Base-by-base conservation (phyloP, 2,797 vertebrate genomes). In the Myioborus miniatus region DNA sequence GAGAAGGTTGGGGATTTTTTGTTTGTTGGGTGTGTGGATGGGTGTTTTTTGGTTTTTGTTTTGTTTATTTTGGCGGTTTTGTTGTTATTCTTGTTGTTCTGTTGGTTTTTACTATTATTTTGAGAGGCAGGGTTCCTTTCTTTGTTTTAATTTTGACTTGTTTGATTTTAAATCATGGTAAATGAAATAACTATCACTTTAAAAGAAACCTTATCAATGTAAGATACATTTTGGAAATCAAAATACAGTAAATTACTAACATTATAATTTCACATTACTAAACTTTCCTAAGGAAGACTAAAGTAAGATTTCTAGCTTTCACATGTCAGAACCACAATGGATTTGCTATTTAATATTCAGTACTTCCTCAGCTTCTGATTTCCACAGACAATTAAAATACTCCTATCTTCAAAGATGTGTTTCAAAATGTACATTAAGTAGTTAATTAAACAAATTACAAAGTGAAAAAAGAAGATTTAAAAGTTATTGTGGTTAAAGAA, bases 311-410 rank as follows among this genome's bases (percentile, higher is more conserved):
- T 74, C 53, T 79, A 79, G 44, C 17, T 76, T 46, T 69, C 10
- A 4, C 32, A 18, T 16, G 11, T 34, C 60, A 77, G 60, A 91
- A 63, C 11, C 74, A 52, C 21, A 37, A 5, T 43, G 37, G 11
- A n/a, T 59, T 92, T 63, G 21, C 12, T 70, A 62, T 77, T 91
- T 82, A 74, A 83, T 74, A 89, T 65, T 83, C 65, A 30, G 20
- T 22, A 71, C 21, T 60, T 92, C 36, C 46, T 68, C 58, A 50
- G 56, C 52, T 94, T 90, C 34, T 94, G 56, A 86, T 52, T 92
- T 93, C 39, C 29, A 85, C 5, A 67, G 49, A 76, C 26, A 83
- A 43, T 22, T 60, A 86, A 88, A 74, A 62, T 32, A 63, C 34
- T 30, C 50, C 26, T 19, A 17, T 30, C 50, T 75, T 83, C 5